Base-by-base conservation (phyloP, 2,113 vertebrate species). In the Pelusios castaneus region DNA sequence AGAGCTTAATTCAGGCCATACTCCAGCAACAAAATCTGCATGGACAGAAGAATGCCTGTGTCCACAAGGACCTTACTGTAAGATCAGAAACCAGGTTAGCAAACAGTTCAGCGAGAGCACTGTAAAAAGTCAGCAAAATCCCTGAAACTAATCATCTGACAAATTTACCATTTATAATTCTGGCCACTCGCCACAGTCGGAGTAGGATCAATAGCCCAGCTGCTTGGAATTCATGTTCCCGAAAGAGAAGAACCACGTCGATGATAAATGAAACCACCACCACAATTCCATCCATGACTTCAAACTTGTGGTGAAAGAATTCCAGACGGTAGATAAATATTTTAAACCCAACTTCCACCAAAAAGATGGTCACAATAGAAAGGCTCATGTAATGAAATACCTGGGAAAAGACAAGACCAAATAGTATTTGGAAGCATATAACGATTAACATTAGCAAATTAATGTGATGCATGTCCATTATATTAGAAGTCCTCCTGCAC, bases 231-330 rank as follows among this genome's bases (percentile, higher is more conserved):
- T 98, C 97, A 0, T 99, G 99, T 94, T 99, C 98, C 2, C 88
- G 95, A 95, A 99, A 98, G 88, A 99, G 80, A 91, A 99, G 98
- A 77, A 98, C 94, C 0, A 99, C 8, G 79, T 99, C 99, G 0
- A 99, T 96, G 84, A 99, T 67, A 49, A 99, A 99, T 0, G 99
- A 99, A 67, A 99, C 91, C 0, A 99, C 19, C 25, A 99, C 99
- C 6, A 99, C 98, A 0, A 99, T 1, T 11, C 98, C 98, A 0
- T 99, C 99, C 98, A 99, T 98, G 94, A 99, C 98, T 84, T 99
- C 99, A 2, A 99, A 99, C 96, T 99, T 99, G 97, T 99, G 99
- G 16, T 98, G 96, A 89, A 99, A 99, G 97, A 99, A 99, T 96
- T 99, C 99, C 79, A 98, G 27, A 49, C 97, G 98, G 92, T 98